Percentiles rank a stretch among this genome's conserved stretches.
Evolutionary conservation across 2,888 invertebrate species (phyloP).

Genomic region (Drosophila anomalata): DNA sequence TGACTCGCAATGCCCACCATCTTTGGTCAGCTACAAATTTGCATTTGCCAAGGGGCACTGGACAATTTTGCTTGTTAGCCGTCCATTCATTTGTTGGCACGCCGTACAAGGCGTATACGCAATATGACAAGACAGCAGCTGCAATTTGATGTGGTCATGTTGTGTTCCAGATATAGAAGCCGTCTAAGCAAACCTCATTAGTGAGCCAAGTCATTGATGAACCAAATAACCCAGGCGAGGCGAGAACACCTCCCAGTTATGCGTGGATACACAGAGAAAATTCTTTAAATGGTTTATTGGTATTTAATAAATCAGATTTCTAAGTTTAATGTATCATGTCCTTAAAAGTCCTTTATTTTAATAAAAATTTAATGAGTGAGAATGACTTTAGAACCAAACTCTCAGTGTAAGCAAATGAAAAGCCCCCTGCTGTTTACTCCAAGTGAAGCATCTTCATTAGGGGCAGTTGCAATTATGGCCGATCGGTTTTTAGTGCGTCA

Average conservation of each 20-base stretch:
- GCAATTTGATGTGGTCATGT: slow-evolving; percentile 21
- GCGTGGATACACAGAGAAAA: neutral
- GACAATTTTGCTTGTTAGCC: slow-evolving; percentile 21
- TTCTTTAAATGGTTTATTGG: too few relatives aligned
- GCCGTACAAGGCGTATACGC: slow-evolving; percentile 44
- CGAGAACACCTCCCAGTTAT: slow-evolving; percentile 1
- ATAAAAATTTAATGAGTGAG: neutral
- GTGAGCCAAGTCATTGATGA: slow-evolving; percentile 9
- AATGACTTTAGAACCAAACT: neutral
- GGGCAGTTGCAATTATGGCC: slow-evolving; percentile 26
- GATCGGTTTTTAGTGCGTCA: slow-evolving; percentile 69
- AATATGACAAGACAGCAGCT: slow-evolving; percentile 26
- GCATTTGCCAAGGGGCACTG: slow-evolving; percentile 22
- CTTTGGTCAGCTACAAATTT: slow-evolving; percentile 24
- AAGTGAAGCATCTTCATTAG: slow-evolving; percentile 30
- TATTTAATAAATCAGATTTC: neutral
- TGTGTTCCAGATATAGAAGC: slow-evolving; percentile 9
- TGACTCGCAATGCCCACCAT: slow-evolving; percentile 4
- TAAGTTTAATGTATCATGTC: neutral
- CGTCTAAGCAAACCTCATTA: slow-evolving; percentile 17
- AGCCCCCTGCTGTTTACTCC: slow-evolving; percentile 11
- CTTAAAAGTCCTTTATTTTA: neutral
- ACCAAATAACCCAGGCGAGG: slow-evolving; percentile 11
- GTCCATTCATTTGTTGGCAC: slow-evolving; percentile 21
- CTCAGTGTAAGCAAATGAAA: slow-evolving; percentile 12